A percentile compares a stretch with the other conserved stretches of the same genome.
phyloP scores from a whole-genome alignment of 1,140 invertebrate species.

The Conus ventricosus region DNA sequence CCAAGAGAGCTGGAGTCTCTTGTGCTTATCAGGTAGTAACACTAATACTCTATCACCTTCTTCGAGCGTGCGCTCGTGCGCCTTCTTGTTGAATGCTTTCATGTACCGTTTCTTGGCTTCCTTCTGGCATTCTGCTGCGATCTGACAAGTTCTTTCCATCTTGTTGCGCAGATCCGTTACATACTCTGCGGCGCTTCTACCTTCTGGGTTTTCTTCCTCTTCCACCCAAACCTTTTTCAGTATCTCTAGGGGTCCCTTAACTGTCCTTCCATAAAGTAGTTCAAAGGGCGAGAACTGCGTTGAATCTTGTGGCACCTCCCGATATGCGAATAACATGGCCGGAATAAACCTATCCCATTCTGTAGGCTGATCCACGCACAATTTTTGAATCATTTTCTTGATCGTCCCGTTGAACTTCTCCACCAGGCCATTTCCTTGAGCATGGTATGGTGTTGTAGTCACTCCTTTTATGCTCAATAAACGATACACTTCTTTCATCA shows the following conservation, averaged over 20 bases:
- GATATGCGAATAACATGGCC: slow-evolving; percentile 31
- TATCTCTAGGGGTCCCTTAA: no score
- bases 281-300: slow-evolving; percentile 36
- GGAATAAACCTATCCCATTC: slow-evolving; percentile 66
- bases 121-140: no score
- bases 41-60: slow-evolving; percentile 33
- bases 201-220: no score
- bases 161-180: no score
- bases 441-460: not conserved
- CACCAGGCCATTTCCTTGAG: slow-evolving; percentile 42
- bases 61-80: not conserved
- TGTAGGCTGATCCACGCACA: slow-evolving; percentile 51
- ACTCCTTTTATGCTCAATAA: not conserved
- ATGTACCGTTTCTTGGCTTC: no score
- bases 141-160: no score
- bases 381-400: slow-evolving; percentile 49
- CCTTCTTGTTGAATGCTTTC: not conserved
- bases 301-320: slow-evolving; percentile 36
- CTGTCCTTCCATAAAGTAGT: slow-evolving; percentile 28
- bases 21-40: slow-evolving; percentile 39
- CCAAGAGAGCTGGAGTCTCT: slow-evolving; percentile 47
- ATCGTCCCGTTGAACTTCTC: slow-evolving; percentile 50
- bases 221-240: no score
- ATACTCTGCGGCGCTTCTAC: no score
- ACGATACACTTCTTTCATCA: slow-evolving; percentile 49